Evolutionary conservation across 92 coral and sea anemone genomes (phyloP), one percentile per base, ranked within the genome.

Genomic region (Umimayanthus kanabou): DNA sequence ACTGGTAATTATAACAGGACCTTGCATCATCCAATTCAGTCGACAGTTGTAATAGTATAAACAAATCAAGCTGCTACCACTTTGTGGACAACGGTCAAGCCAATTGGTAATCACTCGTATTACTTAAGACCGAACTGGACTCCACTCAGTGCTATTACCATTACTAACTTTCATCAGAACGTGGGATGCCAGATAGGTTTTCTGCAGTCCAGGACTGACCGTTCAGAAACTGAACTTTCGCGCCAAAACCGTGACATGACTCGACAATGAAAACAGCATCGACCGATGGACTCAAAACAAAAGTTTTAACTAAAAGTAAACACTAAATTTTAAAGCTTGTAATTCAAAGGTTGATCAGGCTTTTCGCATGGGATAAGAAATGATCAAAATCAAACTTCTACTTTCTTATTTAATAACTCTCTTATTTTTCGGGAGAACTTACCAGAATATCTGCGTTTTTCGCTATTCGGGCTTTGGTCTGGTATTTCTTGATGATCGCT

Each of bases 391-490:
- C 16, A 11, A 16, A 53, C 58, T 47, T 47, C 53, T 47, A 11
- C 53, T 47, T 47, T 47, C 6, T 30, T 4, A n/a, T n/a, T n/a
- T n/a, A n/a, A n/a, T n/a, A 33, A 73, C 4, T 29, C 7, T 74
- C 43, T 23, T 20, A 76, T 5, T 15, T 39, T 20, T 33, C 28
- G 14, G 79, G 11, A 20, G 13, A 39, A 33, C 89, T 57, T 90
- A 97, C 99, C 98, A 97, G 85, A 84, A 92, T 92, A 85, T 97
- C 99, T 25, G 89, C 98, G 88, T 93, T 92, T 82, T 94, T 93
- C 22, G 95, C 94, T 42, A 97, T 79, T 77, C 98, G 91, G 67
- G 96, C 97, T 77, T 92, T 93, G 42, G 90, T 89, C 80, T 95
- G 92, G 74, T 88, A 91, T 79, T 88, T 95, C 95, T 94, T 97